Evolutionary conservation across 2,888 invertebrate genomes (phyloP).

Genomic region (Harpalus rubripes): DNA sequence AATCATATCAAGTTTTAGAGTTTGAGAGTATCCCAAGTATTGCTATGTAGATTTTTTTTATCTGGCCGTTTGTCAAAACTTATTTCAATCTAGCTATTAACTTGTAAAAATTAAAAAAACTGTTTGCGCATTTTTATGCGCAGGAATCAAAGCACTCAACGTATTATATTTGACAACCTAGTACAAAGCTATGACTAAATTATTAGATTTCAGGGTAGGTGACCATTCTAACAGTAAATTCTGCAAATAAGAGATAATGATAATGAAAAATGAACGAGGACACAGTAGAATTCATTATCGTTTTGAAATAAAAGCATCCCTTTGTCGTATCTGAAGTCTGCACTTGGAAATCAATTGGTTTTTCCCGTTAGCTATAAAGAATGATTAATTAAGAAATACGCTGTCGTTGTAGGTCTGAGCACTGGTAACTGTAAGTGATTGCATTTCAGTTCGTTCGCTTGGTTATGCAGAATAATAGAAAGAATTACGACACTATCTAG

Average conservation of each 20-base stretch:
- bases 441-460: slow-evolving; percentile 32
- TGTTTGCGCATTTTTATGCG: no score
- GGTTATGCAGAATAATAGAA: slow-evolving; percentile 41
- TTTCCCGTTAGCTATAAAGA: slow-evolving; percentile 43
- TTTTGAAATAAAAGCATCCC: neutral
- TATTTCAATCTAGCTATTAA: no score
- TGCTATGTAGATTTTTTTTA: no score
- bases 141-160: no score
- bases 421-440: slow-evolving; percentile 55
- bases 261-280: neutral
- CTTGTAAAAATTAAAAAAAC: no score
- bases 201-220: no score
- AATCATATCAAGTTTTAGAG: no score
- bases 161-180: no score
- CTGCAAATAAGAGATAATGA: neutral
- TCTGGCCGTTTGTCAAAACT: no score
- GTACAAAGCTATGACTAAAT: no score
- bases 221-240: neutral
- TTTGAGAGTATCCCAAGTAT: no score
- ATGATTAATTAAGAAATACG: slow-evolving; percentile 54
- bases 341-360: slow-evolving; percentile 24
- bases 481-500: slow-evolving; percentile 32
- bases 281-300: slow-evolving; percentile 1
- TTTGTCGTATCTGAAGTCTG: slow-evolving; percentile 2
- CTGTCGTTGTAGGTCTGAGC: neutral